phyloP scores from a whole-genome alignment of 2,888 invertebrate genomes.

The Lysandra bellargus region DNA sequence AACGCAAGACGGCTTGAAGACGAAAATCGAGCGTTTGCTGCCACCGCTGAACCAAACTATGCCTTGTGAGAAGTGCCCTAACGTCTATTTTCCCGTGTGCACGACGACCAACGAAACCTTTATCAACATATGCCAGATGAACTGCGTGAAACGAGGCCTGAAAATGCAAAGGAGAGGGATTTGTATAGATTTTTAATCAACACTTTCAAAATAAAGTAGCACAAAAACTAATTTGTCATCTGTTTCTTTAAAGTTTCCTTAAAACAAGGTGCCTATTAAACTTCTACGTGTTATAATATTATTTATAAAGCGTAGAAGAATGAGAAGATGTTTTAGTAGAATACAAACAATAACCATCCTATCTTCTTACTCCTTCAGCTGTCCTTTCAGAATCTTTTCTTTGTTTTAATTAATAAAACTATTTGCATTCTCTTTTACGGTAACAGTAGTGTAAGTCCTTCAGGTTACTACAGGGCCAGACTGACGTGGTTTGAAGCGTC shows the following conservation, averaged over 20 bases:
- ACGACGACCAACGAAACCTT: conserved; percentile 45
- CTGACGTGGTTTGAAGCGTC: neutral
- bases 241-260: too few species aligned
- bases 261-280: too few species aligned
- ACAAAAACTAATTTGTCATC: too few species aligned
- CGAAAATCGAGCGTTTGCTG: conserved; percentile 33
- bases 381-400: neutral
- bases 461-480: neutral
- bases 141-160: conserved; percentile 39
- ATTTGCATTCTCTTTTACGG: too few species aligned
- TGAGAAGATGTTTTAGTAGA: too few species aligned
- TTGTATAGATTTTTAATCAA: conserved; percentile 44
- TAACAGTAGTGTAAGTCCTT: too few species aligned
- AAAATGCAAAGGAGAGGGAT: conserved; percentile 42
- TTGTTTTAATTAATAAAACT: too few species aligned
- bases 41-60: conserved; percentile 40
- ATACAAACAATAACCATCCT: too few species aligned
- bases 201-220: neutral
- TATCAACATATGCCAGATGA: conserved; percentile 46
- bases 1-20: conserved; percentile 31
- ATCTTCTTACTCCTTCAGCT: too few species aligned
- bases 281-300: too few species aligned
- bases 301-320: too few species aligned
- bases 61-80: conserved; percentile 44
- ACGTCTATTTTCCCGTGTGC: conserved; percentile 51